Evolutionary conservation across 2,113 vertebrate species (phyloP), one percentile per base, ranked within the genome.

Genomic region (Apeltes quadracus): DNA sequence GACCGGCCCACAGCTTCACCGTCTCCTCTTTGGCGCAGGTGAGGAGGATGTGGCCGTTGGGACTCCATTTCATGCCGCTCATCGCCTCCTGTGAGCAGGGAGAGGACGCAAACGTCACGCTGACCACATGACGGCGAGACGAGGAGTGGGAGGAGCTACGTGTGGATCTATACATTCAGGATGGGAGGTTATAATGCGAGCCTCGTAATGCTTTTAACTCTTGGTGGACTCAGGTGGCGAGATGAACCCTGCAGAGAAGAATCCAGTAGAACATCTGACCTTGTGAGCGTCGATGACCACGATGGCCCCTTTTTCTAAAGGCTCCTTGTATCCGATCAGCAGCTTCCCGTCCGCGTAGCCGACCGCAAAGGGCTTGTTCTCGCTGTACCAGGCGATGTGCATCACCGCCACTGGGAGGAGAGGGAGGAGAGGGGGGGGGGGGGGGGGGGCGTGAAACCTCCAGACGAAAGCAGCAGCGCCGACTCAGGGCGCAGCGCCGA

Each of bases 311-410:
- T 97, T 97, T 72, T 98, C 98, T 44, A 94, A 69, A 0, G 95
- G 94, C 48, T 98, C 96, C 77, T 94, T 97, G 67, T 93, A 94
- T 75, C 95, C 97, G 48, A 99, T 91, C 64, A 99, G 90, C 65
- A 99, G 88, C 79, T 97, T 99, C 13, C 98, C 98, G 82, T 99
- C 98, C 18, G 96, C 94, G 75, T 98, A 99, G 63, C 98, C 98
- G 29, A 97, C 94, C 15, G 96, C 97, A 87, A 99, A 99, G 0
- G 96, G 95, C 75, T 91, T 95, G 84, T 99, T 97, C 85, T 98
- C 97, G 51, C 95, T 96, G 93, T 94, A 96, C 98, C 98, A 99
- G 43, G 96, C 95, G 3, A 99, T 96, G 84, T 96, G 94, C 57
- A 96, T 97, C 75, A 98, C 95, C 34, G 96, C 96, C 77, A 97